Evolutionary conservation across 2,888 invertebrate species (phyloP), one percentile per base, ranked within the genome.

Genomic region (Nasonia oneida): DNA sequence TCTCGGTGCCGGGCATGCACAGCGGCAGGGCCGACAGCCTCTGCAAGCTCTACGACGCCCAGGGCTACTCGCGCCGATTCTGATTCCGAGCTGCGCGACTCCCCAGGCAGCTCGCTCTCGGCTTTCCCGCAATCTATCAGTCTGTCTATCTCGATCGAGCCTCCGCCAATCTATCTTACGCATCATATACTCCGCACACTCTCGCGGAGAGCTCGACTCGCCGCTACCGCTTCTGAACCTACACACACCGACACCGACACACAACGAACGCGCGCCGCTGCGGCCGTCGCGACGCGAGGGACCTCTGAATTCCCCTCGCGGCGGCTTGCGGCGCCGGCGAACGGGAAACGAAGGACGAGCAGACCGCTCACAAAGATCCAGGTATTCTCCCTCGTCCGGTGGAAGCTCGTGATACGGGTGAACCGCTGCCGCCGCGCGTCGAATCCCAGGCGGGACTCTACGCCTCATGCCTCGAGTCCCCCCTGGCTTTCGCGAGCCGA

Each of bases 1-100:
- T 95, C 78, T 96, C 96, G 92, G 95, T 96, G 73, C 96, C 96
- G 29, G 93, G 93, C n/a, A 92, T 92, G 91, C 93, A 93, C 84
- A 95, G 96, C 76, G 96, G 95, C 88, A 95, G 96, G 92, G 95
- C 95, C 86, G 96, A 96, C 93, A 96, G 96, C 91, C 95, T 97
- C 91, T 97, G 97, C 95, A 98, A 98, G 94, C 95, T 98, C 90
- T 98, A 97, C 94, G 98, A 97, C 94, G 81, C 87, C 73, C 87
- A 87, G 75, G 97, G 97, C 92, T 97, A 97, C 94, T 96, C 96
- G 89, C 97, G 96, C 89, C 93, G 94, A 89, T 95, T 95, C 96
- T 93, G 95, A 95, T 6, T 18, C 57, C 81, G 94, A 93, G 94
- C 94, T 91, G 89, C 93, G 93, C 92, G 92, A 91, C 93, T 42